Conservation (phyloP, 2,888 invertebrate species). For the Graphium colonna region DNA sequence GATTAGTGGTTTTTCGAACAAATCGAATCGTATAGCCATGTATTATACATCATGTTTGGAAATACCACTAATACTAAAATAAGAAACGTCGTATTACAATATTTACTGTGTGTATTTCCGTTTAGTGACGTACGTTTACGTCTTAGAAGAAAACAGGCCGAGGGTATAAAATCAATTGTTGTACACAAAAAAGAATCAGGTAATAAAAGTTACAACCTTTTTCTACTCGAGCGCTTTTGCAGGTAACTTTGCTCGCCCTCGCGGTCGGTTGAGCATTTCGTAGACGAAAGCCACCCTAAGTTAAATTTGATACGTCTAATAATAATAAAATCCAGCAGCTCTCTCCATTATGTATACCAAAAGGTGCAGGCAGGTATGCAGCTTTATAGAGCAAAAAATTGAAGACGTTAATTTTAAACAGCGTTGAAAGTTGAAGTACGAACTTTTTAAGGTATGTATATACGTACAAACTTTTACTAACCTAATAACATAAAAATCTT, state of each 20-base stretch:
- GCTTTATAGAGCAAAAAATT: not conserved
- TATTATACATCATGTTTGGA: no score
- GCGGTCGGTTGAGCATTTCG: constrained; percentile 27
- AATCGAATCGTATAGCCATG: no score
- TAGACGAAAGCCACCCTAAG: constrained; percentile 16
- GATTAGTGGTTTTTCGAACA: constrained; percentile 1
- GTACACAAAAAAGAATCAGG: constrained; percentile 19
- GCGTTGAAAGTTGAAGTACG: no score
- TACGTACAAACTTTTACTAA: no score
- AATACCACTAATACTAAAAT: no score
- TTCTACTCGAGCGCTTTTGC: constrained; percentile 21
- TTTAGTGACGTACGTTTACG: constrained; percentile 4
- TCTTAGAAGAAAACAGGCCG: constrained; percentile 13
- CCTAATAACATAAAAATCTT: no score
- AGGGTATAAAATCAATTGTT: constrained; percentile 20
- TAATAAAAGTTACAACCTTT: constrained; percentile 22
- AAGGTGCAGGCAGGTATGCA: not conserved
- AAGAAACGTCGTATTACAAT: no score
- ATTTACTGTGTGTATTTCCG: not conserved
- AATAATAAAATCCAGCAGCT: constrained; percentile 1
- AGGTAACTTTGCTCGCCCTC: constrained; percentile 31
- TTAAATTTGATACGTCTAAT: constrained; percentile 16
- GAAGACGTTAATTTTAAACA: no score
- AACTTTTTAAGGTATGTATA: no score
- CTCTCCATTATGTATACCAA: not conserved